Base-by-base conservation (phyloP, 1,140 invertebrate species). In the Drosophila tristis region DNA sequence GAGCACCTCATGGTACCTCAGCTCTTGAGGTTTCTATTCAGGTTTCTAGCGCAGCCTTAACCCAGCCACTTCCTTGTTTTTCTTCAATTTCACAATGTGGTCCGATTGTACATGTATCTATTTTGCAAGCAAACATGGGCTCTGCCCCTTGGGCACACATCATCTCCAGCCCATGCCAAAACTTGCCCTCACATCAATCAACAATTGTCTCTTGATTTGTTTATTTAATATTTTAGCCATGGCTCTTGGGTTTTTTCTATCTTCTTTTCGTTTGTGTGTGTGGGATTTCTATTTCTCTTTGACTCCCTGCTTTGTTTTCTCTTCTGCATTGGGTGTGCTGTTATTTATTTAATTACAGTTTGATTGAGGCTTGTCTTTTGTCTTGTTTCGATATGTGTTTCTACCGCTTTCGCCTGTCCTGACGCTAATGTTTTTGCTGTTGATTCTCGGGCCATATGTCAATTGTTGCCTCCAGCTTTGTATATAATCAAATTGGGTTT, bases 321-420 rank as follows among this genome's bases (percentile, higher is more conserved):
- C 43, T 56, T 70, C 15, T 39, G 15, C 16, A 57, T 15, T 58
- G 29, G 47, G 48, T 23, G 31, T 50, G 25, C 35, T 72, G 68
- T 71, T 82, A 75, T 82, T 82, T 75, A 82, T 87, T 87, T 86
- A 86, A 82, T 86, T 86, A 76, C 61, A 67, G 71, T 81, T 78
- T 81, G 82, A 87, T 86, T 86, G 74, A 72, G 64, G 71, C 63
- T 81, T 77, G 73, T 56, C 67, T 74, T 73, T 66, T 60, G 63
- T 51, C 75, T 70, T 78, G 55, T 51, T 8, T 58, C 44, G 25
- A 20, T 50, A 31, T 51, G 70, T 20, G 49, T 26, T 48, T 7
- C 23, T 7, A 82, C 25, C 43, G 61, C 43, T 42, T 78, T 84
- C 47, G 48, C 54, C 42, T 62, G 56, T n/a, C 39, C 60, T 39